phyloP scores from a whole-genome alignment of 2,888 invertebrate genomes.

The Xestia xanthographa region DNA sequence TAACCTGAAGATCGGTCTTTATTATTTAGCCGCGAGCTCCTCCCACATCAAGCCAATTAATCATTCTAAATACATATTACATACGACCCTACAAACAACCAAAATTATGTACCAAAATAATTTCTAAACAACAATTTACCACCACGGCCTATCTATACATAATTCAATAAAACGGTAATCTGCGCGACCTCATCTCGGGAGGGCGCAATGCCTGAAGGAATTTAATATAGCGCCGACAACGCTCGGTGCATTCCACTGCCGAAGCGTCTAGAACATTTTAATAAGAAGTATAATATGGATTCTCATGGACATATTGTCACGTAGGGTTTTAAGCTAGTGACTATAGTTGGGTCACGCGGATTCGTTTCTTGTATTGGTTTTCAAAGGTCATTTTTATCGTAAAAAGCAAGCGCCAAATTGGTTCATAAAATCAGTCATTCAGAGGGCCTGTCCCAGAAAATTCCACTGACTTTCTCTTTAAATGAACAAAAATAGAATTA shows the following conservation, averaged over 20 bases:
- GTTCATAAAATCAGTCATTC: not conserved
- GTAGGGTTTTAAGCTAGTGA: slow-evolving; percentile 30
- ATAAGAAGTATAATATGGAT: slow-evolving; percentile 37
- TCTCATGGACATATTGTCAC: slow-evolving; percentile 56
- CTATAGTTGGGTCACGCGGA: not conserved
- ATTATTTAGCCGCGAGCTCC: not conserved
- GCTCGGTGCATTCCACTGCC: slow-evolving; percentile 71
- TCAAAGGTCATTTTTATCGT: not conserved
- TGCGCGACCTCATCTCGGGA: slow-evolving; percentile 56
- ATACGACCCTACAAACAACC: not conserved
- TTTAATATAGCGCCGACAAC: slow-evolving; percentile 80
- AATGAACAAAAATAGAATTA: not conserved
- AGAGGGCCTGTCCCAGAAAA: not conserved
- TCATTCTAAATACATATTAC: not conserved
- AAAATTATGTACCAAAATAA: not conserved
- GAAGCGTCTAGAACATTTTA: slow-evolving; percentile 46
- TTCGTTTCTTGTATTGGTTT: not conserved
- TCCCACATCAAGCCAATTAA: not conserved
- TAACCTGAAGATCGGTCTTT: not conserved
- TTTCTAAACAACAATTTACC: slow-evolving; percentile 6
- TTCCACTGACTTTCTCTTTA: not conserved
- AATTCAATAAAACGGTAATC: slow-evolving; percentile 65
- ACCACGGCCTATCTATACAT: slow-evolving; percentile 26
- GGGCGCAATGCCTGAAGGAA: slow-evolving; percentile 75
- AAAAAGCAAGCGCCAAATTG: not conserved